phyloP scores from a whole-genome alignment of 2,888 invertebrate genomes.

The Psylliodes chrysocephalus region DNA sequence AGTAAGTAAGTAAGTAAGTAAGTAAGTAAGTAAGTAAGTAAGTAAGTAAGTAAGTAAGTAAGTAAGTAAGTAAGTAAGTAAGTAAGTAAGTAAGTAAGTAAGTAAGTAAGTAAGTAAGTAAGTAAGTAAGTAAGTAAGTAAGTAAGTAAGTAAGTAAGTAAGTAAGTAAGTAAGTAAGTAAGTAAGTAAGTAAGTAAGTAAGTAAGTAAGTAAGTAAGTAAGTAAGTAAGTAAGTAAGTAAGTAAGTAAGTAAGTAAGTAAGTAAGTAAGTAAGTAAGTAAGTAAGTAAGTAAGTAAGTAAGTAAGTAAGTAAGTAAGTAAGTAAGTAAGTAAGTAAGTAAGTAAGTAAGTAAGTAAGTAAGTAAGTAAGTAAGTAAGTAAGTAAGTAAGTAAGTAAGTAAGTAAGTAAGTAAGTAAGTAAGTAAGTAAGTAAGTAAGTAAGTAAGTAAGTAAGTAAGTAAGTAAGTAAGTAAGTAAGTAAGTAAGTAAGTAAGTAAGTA shows the following conservation, averaged over 20 bases:
- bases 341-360: neutral
- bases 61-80: too few species aligned
- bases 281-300: neutral
- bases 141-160: too few species aligned
- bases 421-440: neutral
- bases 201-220: too few species aligned
- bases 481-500: neutral
- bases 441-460: neutral
- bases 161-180: too few species aligned
- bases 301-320: neutral
- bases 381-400: neutral
- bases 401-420: neutral
- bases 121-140: too few species aligned
- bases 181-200: too few species aligned
- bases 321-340: neutral
- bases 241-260: neutral
- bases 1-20: too few species aligned
- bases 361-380: neutral
- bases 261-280: neutral
- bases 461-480: neutral
- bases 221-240: neutral
- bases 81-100: too few species aligned
- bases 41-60: too few species aligned
- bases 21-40: too few species aligned
- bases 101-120: too few species aligned